These are phyloP conservation scores for Blastobasis lacticolella DNA, from an alignment of 2,888 invertebrate genomes.

Conservation along the genomic window DNA sequence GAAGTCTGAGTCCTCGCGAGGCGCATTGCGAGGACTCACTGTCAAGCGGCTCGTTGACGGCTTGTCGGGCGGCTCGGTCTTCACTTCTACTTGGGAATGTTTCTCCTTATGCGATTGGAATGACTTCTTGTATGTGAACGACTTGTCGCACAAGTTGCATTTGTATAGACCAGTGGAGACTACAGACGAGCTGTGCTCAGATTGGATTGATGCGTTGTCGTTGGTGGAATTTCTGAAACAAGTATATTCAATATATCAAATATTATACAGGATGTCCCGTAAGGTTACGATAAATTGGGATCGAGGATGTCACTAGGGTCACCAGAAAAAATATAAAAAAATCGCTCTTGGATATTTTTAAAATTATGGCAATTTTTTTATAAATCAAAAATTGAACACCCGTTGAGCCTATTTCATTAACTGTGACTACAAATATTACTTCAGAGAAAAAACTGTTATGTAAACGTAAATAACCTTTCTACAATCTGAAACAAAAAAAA, in stretches of 20 bases:
- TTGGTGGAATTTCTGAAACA: constrained; percentile 45
- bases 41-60: constrained; percentile 27
- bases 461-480: too few relatives aligned
- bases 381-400: too few relatives aligned
- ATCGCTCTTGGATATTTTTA: too few relatives aligned
- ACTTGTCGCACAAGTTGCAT: constrained; percentile 51
- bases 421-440: too few relatives aligned
- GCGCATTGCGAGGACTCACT: constrained; percentile 16
- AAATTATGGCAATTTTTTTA: too few relatives aligned
- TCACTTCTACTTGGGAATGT: constrained; percentile 32
- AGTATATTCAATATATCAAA: constrained; percentile 3
- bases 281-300: too few relatives aligned
- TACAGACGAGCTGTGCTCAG: constrained; percentile 23
- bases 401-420: too few relatives aligned
- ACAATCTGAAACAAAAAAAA: too few relatives aligned
- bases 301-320: too few relatives aligned
- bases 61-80: constrained; percentile 42
- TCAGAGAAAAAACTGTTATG: too few relatives aligned
- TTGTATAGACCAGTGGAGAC: constrained; percentile 26
- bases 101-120: constrained; percentile 33
- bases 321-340: too few relatives aligned
- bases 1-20: constrained; percentile 29
- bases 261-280: too few relatives aligned
- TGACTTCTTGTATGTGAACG: constrained; percentile 56
- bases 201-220: constrained; percentile 39